Conservation (phyloP, 2,113 vertebrate genomes). For the Myrmecophaga tridactyla region DNA sequence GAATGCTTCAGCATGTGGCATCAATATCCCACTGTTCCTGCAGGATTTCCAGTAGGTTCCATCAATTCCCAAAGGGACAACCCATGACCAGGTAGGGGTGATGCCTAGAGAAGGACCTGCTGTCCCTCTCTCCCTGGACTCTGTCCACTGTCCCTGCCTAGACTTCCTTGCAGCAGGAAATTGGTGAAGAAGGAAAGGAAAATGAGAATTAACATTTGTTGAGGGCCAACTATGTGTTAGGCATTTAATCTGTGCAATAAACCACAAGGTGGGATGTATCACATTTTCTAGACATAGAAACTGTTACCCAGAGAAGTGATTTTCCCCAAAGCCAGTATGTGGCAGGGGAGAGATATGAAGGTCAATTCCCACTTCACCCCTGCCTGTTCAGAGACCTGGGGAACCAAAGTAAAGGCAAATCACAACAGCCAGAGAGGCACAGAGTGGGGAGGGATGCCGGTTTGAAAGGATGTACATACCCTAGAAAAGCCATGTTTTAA, state of each 20-base stretch:
- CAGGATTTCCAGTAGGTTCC: background rate
- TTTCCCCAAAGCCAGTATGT: background rate
- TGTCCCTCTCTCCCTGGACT: background rate
- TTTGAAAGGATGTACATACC: too few relatives aligned
- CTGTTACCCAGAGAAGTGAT: background rate
- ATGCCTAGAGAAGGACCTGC: background rate
- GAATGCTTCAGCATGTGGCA: too few relatives aligned
- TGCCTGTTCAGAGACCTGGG: background rate
- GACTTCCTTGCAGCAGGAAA: background rate
- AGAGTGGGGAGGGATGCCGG: fast-evolving
- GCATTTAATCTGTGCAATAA: background rate
- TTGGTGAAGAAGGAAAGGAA: background rate
- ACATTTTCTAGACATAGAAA: background rate
- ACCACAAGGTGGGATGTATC: background rate
- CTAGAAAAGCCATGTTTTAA: too few relatives aligned
- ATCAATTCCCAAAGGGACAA: background rate
- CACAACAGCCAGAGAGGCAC: background rate
- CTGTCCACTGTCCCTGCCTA: background rate
- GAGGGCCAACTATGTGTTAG: background rate
- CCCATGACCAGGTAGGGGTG: background rate
- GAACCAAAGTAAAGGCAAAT: background rate
- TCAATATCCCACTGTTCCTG: background rate
- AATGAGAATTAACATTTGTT: background rate
- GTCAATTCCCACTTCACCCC: background rate
- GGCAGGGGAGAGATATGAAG: background rate